Evolutionary conservation across 2,797 vertebrate genomes (phyloP), one percentile per base, ranked within the genome.

Genomic region (Anguilla obscura): DNA sequence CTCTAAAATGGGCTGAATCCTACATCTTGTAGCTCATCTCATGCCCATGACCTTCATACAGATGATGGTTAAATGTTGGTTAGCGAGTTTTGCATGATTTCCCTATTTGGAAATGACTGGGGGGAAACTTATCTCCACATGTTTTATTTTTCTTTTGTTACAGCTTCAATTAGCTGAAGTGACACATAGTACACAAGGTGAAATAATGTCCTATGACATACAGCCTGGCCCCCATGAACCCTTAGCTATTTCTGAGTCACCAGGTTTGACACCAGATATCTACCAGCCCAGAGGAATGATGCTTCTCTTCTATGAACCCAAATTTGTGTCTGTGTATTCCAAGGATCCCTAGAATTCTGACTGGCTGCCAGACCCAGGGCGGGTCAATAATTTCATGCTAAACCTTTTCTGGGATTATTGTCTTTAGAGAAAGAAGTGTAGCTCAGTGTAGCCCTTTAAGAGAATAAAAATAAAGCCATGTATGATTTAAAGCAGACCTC

Each of bases 401-500:
- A 82, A 50, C 33, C 40, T 48, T 80, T 45, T 8, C 24, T 50
- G 45, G 24, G 45, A 50, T 82, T 82, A 82, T 82, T n/a, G 21
- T 82, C 21, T 82, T 82, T 48, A 40, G 33, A 40, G 45, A 24
- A 16, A n/a, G 18, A 45, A 82, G 18, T 69, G 63, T 69, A 82
- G 24, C 45, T 45, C 45, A 24, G 18, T 82, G 40, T 21, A 79
- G 33, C 79, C 45, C 18, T 80, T 80, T 80, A 80, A 80, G 76
- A 80, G 76, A 80, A 48, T 40, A 21, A 36, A 82, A 82, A 48
- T 48, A 82, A 82, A 48, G 40, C 45, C 45, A n/a, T 48, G 16
- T 82, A 50, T 82, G 45, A 82, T 82, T 14, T 45, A 82, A 82
- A 82, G 45, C 79, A 82, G 79, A 82, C 45, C 79, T 82, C 21